Conservation (phyloP, 2,113 vertebrate genomes). For the Regulus satrapa region DNA sequence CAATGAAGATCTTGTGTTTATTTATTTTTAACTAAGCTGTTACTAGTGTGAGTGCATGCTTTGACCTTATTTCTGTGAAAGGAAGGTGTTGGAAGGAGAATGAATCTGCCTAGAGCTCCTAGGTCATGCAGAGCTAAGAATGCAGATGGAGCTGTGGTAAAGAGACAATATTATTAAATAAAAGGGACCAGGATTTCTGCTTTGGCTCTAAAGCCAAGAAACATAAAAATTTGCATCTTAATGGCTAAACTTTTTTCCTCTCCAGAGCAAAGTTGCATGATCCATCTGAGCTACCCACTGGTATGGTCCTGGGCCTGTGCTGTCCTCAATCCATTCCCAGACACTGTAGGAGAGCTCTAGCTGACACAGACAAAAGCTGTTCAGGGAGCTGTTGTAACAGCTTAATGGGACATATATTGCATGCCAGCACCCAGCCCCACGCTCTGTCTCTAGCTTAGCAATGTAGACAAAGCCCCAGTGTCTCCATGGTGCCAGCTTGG, state of each 20-base stretch:
- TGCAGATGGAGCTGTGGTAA: background rate
- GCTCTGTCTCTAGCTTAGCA: background rate
- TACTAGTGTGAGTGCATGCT: background rate
- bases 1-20: background rate
- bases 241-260: background rate
- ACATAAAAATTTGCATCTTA: background rate
- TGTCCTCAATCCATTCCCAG: background rate
- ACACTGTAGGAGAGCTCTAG: background rate
- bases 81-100: background rate
- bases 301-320: background rate
- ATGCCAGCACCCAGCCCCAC: background rate
- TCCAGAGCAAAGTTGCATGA: background rate
- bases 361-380: background rate
- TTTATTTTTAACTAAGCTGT: background rate
- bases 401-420: background rate
- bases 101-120: background rate
- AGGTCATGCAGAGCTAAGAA: background rate
- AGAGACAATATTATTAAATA: background rate
- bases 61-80: background rate
- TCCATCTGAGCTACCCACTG: background rate
- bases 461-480: background rate
- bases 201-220: background rate
- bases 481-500: background rate
- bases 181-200: background rate
- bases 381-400: background rate